Evolutionary conservation across 2,113 vertebrate genomes (phyloP).

Genomic region (Probosciger aterrimus): DNA sequence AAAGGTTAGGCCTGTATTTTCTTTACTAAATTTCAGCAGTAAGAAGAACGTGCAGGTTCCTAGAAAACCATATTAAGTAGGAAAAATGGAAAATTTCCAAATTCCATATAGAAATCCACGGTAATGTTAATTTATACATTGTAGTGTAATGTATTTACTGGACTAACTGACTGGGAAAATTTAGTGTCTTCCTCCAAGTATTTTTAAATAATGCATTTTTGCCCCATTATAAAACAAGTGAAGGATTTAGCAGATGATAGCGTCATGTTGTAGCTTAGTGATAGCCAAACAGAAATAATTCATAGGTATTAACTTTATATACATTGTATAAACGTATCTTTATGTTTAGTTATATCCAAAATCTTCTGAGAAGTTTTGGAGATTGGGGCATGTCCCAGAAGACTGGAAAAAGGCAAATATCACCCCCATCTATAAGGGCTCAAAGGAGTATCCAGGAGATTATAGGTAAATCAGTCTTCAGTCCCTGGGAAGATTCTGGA

Average conservation of each 20-base stretch:
- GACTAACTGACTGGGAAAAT: not conserved
- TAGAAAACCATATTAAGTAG: not conserved
- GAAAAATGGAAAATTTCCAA: not conserved
- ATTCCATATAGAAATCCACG: not conserved
- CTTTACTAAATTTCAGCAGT: not conserved
- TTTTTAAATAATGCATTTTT: not conserved
- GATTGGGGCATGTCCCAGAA: not conserved
- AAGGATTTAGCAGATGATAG: not conserved
- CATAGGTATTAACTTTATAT: not conserved
- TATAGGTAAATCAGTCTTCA: not conserved
- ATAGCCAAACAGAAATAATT: not conserved
- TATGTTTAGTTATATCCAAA: not conserved
- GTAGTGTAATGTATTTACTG: not conserved
- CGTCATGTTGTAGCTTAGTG: not conserved
- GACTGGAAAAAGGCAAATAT: not conserved
- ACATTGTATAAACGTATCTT: not conserved
- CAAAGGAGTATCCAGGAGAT: not conserved
- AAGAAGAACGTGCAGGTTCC: not conserved
- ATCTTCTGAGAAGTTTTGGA: not conserved
- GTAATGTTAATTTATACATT: not conserved
- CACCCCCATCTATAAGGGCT: not conserved
- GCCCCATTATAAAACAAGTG: not conserved
- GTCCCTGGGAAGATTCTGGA: not conserved
- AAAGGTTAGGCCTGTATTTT: not conserved
- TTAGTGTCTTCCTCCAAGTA: not conserved